phyloP scores from a whole-genome alignment of 2,888 invertebrate genomes.

The Eurytoma adleriae region DNA sequence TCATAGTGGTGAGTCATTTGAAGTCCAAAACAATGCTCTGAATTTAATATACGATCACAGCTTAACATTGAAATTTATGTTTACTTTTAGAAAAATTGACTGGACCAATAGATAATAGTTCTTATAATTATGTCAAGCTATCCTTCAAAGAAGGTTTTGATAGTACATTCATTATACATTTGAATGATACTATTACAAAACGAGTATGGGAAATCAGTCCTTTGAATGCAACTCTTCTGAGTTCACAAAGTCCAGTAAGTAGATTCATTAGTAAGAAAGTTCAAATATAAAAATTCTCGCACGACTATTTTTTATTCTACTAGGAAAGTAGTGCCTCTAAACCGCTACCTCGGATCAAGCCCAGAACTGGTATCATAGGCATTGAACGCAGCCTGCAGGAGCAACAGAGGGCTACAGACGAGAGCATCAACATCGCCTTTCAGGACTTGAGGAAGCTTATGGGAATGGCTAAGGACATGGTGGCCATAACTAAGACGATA shows the following conservation, averaged over 20 bases:
- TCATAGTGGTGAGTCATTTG: slow-evolving; percentile 76
- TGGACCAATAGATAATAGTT: slow-evolving; percentile 86
- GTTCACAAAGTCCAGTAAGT: slow-evolving; percentile 33
- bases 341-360: slow-evolving; percentile 79
- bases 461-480: slow-evolving; percentile 99
- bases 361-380: slow-evolving; percentile 94
- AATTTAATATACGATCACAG: not conserved
- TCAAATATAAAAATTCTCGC: not conserved
- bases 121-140: slow-evolving; percentile 86
- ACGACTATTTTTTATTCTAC: not conserved
- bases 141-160: slow-evolving; percentile 91
- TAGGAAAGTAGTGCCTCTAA: slow-evolving; percentile 51
- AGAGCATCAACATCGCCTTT: slow-evolving; percentile 95
- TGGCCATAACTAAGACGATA: slow-evolving; percentile 92
- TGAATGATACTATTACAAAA: slow-evolving; percentile 81
- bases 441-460: slow-evolving; percentile 96
- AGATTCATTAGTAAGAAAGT: not conserved
- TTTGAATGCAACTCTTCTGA: slow-evolving; percentile 12
- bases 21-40: too few species aligned
- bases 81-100: slow-evolving; percentile 79
- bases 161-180: slow-evolving; percentile 80
- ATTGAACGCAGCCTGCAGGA: slow-evolving; percentile 95
- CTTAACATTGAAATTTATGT: not conserved
- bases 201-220: slow-evolving; percentile 81
- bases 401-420: slow-evolving; percentile 93